Evolutionary conservation across 1,140 invertebrate genomes (phyloP), one percentile per base, ranked within the genome.

Genomic region (Phthorimaea operculella): DNA sequence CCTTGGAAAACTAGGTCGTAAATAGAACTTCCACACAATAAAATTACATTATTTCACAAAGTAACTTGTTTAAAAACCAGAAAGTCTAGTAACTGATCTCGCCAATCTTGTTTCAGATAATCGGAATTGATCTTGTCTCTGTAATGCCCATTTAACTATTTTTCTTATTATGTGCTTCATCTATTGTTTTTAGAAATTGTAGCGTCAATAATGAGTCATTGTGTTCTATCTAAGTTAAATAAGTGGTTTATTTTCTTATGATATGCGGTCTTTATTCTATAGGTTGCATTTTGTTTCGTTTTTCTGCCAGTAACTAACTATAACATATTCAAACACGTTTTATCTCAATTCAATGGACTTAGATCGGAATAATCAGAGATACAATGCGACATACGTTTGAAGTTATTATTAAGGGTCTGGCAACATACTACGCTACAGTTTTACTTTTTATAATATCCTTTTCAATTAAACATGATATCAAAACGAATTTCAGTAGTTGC

Each of bases 321-420:
- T 60, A 71, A 65, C 68, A 68, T 71, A 76, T 67, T 73, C 68
- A 68, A 68, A 70, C 63, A 60, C 60, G 66, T 58, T 72, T 77
- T 82, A 82, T 79, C 72, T 76, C 56, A 63, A 81, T 82, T 78
- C 72, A 79, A 79, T 78, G 64, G 70, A 59, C 66, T 78, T 79
- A 81, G 76, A 79, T 81, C 70, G 62, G 72, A 79, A 81, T 82
- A 84, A 84, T 79, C 74, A 73, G 65, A 79, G 71, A 79, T 74
- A 82, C 77, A 84, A 83, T 80, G 79, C 70, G 76, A 80, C 79
- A 77, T 77, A 76, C 72, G 76, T 75, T 82, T 80, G 74, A 78
- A 82, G 75, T 79, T 84, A 84, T 79, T 84, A 84, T 81, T 74
- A 77, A 79, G 69, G 68, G 44, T 9, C 1, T 16, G 44, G 3